Base-by-base conservation (phyloP, 1,140 invertebrate species). In the Triops longicaudatus region DNA sequence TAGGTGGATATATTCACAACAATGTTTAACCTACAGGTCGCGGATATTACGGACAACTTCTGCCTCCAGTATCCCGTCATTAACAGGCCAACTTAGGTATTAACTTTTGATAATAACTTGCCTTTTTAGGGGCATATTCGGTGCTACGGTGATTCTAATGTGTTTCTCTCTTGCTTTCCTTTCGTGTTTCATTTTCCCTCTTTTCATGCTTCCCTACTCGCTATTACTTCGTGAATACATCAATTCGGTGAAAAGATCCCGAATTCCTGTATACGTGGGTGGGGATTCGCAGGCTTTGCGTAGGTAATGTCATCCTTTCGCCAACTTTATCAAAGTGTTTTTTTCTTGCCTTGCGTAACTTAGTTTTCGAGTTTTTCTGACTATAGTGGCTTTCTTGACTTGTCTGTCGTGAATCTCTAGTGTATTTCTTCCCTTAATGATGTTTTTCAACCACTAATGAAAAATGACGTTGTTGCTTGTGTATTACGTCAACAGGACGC, bases 31-130 rank as follows among this genome's bases (percentile, higher is more conserved):
- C 50, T 71, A 41, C 85, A 86, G 86, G 84, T 83, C 83, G 81
- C 84, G 85, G 82, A 92, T 94, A 87, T 90, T 91, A 88, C 89
- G 92, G 89, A 91, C 92, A 82, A 81, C 81, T 12, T 82, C 81
- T 11, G 80, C 80, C 14, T 93, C 92, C 83, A 93, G 92, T 87
- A 93, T 94, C 87, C 91, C 92, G 85, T 91, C 91, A 83, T 86
- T 92, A 86, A 88, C 90, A 86, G 87, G 88, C 76, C 74, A 71
- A 22, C 74, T 75, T 31, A 43, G 63, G 50, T 76, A 73, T 72
- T 77, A 77, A 77, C 43, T 27, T 31, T 43, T 43, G 26, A 44
- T 42, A 73, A 73, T 73, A 37, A 73, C 28, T 73, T 26, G 37
- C 28, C 22, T 73, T 37, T 41, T 17, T n/a, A 41, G 22, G 2